phyloP scores from a whole-genome alignment of 2,797 vertebrate genomes.

The Mareca penelope region DNA sequence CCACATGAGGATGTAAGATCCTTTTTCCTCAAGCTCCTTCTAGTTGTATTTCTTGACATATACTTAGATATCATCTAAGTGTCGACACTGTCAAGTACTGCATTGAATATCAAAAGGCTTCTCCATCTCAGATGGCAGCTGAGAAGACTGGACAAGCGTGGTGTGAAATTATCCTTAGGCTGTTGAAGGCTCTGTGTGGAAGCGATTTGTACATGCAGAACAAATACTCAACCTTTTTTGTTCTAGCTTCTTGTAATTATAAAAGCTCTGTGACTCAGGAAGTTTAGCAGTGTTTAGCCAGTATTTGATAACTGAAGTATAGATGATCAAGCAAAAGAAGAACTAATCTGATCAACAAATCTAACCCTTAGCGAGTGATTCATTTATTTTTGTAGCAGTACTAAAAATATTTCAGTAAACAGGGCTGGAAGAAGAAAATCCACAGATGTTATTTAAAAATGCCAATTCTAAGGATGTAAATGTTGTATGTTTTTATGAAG shows the following conservation, averaged over 20 bases:
- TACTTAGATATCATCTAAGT: background rate
- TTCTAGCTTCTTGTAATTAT: slow-evolving; percentile 37
- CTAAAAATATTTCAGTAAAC: background rate
- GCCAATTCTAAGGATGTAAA: background rate
- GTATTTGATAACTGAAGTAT: background rate
- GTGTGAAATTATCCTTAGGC: slow-evolving; percentile 55
- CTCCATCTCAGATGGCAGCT: slow-evolving; percentile 35
- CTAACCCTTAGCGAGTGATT: background rate
- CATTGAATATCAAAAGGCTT: slow-evolving; percentile 58
- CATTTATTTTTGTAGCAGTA: background rate
- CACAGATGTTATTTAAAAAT: background rate
- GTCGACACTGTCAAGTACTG: slow-evolving; percentile 24
- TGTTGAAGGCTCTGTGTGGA: slow-evolving; percentile 13
- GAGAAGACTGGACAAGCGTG: slow-evolving; percentile 31
- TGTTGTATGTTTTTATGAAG: background rate
- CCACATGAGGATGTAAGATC: background rate
- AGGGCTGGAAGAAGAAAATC: background rate
- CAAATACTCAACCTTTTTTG: slow-evolving; percentile 56
- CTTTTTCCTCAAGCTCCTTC: background rate
- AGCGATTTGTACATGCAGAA: slow-evolving; percentile 31
- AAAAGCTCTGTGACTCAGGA: slow-evolving; percentile 27
- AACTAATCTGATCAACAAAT: background rate
- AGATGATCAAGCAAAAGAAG: background rate
- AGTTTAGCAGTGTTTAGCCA: slow-evolving; percentile 15
- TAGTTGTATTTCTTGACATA: slow-evolving; percentile 17